Percentiles rank a stretch among this genome's conserved stretches.
Evolutionary conservation across 2,113 vertebrate genomes (phyloP).

Genomic region (Australoheros scitulus): DNA sequence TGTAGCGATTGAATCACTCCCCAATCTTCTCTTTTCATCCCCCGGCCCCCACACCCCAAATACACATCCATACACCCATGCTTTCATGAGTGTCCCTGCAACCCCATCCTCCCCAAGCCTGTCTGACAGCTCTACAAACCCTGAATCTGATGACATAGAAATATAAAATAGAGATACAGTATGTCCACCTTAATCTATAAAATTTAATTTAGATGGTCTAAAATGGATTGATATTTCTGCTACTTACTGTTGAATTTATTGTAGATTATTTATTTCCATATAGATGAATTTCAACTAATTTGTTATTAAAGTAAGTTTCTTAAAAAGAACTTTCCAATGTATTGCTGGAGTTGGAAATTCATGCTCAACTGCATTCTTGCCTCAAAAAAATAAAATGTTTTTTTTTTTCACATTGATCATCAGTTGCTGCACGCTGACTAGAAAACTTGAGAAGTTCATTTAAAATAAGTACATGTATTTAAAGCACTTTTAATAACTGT

Average conservation of each 20-base stretch:
- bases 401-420: background rate
- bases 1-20: constrained; percentile 81
- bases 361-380: background rate
- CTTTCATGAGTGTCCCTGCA: background rate
- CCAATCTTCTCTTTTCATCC: constrained; percentile 65
- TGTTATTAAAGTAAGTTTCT: background rate
- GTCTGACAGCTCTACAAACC: constrained; percentile 1
- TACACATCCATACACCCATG: constrained; percentile 46
- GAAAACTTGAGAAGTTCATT: background rate
- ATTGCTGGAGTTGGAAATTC: background rate
- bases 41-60: constrained; percentile 41
- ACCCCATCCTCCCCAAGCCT: background rate
- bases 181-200: background rate
- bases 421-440: background rate
- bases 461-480: background rate
- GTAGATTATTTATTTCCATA: background rate
- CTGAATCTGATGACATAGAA: constrained; percentile 2
- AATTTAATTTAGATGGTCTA: background rate
- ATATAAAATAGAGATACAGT: background rate
- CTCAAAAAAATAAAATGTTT: background rate
- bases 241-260: background rate
- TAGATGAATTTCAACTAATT: background rate
- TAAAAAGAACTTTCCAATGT: background rate
- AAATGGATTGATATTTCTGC: background rate
- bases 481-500: background rate